Evolutionary conservation across 30 jellyfish, hydroid and myxozoan species (phyloP).

Genomic region (Calvadosia cruxmelitensis): DNA sequence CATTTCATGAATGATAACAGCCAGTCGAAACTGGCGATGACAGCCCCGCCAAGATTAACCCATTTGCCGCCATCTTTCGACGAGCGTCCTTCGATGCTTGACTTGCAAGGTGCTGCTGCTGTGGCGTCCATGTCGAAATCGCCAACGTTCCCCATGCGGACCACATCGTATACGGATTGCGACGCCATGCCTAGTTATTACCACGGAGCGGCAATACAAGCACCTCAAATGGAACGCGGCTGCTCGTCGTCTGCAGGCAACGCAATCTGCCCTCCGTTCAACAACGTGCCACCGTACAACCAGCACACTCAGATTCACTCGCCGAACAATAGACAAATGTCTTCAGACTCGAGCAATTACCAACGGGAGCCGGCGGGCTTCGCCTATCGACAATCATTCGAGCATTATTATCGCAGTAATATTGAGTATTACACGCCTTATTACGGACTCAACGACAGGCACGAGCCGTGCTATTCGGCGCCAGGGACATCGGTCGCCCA

Average conservation of each 20-base stretch:
- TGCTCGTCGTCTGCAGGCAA: background rate
- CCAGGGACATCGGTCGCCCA: background rate
- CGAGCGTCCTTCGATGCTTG: constrained; percentile 84
- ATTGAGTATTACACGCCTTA: background rate
- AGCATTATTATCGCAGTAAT: background rate
- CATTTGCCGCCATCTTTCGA: constrained; percentile 75
- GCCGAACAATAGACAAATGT: background rate
- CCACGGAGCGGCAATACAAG: background rate
- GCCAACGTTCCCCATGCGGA: background rate
- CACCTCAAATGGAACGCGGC: background rate
- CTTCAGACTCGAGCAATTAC: background rate
- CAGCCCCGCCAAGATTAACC: constrained; percentile 76
- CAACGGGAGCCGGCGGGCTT: background rate
- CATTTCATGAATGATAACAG: background rate
- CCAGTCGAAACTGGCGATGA: constrained; percentile 1
- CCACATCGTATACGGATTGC: too few species aligned
- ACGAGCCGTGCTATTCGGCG: background rate
- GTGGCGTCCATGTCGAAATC: background rate
- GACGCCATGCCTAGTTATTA: background rate
- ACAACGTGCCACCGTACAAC: background rate
- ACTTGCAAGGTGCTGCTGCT: background rate
- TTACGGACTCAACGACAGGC: background rate
- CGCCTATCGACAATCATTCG: background rate
- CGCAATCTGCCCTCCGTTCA: too few species aligned
- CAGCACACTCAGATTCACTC: background rate